Base-by-base conservation (phyloP, 2,797 vertebrate genomes). In the Eulemur coronatus region DNA sequence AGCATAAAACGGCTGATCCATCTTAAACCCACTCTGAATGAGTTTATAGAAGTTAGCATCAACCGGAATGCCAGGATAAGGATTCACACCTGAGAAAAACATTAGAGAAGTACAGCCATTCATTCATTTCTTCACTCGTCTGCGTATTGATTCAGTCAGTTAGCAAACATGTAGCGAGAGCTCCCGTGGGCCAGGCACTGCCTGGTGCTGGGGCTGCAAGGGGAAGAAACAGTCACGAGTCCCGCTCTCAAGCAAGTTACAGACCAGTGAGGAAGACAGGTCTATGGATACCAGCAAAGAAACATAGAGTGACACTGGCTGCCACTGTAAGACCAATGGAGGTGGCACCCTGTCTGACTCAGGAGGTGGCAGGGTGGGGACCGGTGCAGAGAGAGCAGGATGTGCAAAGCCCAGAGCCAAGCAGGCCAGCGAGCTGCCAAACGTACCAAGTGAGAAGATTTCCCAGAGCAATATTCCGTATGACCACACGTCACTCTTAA, bases 391-490 rank as follows among this genome's bases (percentile, higher is more conserved):
- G 11, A 33, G 38, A 14, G 6, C 14, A 28, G 76, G 33, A 7
- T 0, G 17, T 14, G 6, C 38, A 30, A 69, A 72, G n/a, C 24
- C 17, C 35, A 2, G 10, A 5, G 46, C 48, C 73, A 18, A 43
- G 52, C 46, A 57, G 4, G 41, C 9, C 55, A 9, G 73, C 46
- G 7, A 70, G 11, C 12, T 5, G 5, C 26, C 52, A 43, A 90
- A 97, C 98, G 17, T 99, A 99, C 99, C 99, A 4, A 99, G 99
- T 50, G 99, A 99, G 98, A 99, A 99, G 98, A 99, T 99, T 98
- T 99, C 99, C 99, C 99, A 99, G 14, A 99, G 99, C 88, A 99
- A 98, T 97, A 99, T 99, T 96, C 99, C 99, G 0, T 99, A 99
- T 0, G 99, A 99, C 99, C 99, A 99, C 97, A 99, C 99, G 14